phyloP scores from a whole-genome alignment of 2,888 invertebrate species.

The Apoderus coryli region DNA sequence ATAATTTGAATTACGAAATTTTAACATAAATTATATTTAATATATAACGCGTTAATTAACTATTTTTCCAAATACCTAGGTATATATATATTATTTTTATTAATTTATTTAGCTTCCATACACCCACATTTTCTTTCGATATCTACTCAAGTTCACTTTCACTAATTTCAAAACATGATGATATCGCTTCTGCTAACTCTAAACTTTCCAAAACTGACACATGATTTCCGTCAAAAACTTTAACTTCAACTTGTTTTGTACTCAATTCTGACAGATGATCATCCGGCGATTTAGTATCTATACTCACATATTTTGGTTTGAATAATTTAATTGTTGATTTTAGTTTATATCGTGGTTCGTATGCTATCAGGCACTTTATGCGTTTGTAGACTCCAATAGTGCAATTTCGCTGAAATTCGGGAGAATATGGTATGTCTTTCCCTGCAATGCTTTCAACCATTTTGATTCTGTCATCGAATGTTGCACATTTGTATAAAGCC shows the following conservation, averaged over 20 bases:
- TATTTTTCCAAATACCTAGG: too few species aligned
- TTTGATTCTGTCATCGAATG: constrained; percentile 32
- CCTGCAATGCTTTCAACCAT: constrained; percentile 9
- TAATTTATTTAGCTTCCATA: too few species aligned
- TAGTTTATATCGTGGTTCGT: constrained; percentile 18
- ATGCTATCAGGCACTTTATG: constrained; percentile 16
- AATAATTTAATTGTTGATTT: constrained; percentile 19
- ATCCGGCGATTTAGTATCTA: constrained; percentile 36
- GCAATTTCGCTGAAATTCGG: constrained; percentile 9
- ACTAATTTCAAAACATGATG: too few species aligned
- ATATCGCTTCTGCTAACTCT: constrained; percentile 8
- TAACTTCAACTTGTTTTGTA: constrained; percentile 39
- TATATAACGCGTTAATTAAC: too few species aligned
- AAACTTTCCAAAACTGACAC: constrained; percentile 50
- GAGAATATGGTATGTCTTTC: neutral
- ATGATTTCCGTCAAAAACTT: constrained; percentile 57
- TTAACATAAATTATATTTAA: too few species aligned
- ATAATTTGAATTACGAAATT: too few species aligned
- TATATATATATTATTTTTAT: too few species aligned
- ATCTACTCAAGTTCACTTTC: too few species aligned
- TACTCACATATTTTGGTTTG: constrained; percentile 16
- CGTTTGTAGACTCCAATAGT: constrained; percentile 16
- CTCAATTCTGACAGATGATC: constrained; percentile 39
- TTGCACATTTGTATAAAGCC: constrained; percentile 37
- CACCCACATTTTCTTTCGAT: too few species aligned